Conservation (phyloP, 1,140 invertebrate genomes). For the Leptopilina boulardi region DNA sequence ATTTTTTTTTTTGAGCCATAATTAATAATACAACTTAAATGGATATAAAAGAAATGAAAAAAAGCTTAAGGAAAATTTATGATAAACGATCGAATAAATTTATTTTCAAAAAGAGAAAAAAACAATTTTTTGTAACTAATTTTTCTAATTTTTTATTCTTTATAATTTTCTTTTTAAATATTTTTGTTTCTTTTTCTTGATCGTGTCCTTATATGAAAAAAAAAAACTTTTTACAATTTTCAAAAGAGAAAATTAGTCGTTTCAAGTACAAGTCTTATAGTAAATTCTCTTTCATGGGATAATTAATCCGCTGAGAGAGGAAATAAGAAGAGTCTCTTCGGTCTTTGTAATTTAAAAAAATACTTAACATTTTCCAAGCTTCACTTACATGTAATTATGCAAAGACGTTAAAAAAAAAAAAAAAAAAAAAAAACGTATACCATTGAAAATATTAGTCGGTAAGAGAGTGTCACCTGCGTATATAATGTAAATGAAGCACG, state of each 20-base stretch:
- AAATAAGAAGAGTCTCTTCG: not conserved
- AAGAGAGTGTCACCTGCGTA: not conserved
- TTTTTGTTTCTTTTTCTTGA: not conserved
- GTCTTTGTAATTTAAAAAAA: conserved; percentile 1
- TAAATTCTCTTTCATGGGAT: not conserved
- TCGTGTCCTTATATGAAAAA: too few species aligned
- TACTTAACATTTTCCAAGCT: not conserved
- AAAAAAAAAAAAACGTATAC: not conserved
- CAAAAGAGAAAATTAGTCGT: conserved; percentile 1
- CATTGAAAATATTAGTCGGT: not conserved
- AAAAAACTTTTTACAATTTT: not conserved
- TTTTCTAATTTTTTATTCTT: too few species aligned
- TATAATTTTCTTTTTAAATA: not conserved
- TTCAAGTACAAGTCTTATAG: not conserved
- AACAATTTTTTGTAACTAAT: too few species aligned
- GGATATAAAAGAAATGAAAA: too few species aligned
- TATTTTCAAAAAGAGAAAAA: too few species aligned
- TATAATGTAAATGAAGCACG: too few species aligned
- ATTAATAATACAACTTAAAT: too few species aligned
- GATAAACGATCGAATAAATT: too few species aligned
- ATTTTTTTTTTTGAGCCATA: too few species aligned
- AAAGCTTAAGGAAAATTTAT: too few species aligned
- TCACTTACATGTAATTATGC: not conserved
- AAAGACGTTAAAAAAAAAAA: too few species aligned
- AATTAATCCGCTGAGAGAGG: not conserved